Evolutionary conservation across 2,113 vertebrate genomes (phyloP), one percentile per base, ranked within the genome.

Genomic region (Hepsetus odoe): DNA sequence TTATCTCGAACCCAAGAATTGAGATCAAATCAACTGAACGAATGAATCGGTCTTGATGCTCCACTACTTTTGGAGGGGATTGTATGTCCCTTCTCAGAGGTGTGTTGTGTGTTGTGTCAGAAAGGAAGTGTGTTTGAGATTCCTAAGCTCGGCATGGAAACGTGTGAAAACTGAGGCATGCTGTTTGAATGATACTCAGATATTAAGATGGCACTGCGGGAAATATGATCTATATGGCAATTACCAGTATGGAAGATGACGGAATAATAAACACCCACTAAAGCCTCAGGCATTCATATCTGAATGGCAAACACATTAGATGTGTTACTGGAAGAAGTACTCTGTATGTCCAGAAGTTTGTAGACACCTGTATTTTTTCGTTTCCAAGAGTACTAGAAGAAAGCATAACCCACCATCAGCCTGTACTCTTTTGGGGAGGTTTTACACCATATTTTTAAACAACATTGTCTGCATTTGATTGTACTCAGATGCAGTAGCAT

Each of bases 201-300:
- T n/a, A n/a, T 77, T 62, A 22, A 33, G 64, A 65, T 72, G 42
- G 65, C 28, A n/a, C 49, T 30, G 32, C n/a, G 10, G 24, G 58
- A 24, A 74, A 67, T 55, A 8, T 11, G 62, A 80, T 26, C 32
- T 35, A 16, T 38, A 13, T 35, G 14, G 11, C 56, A 12, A 51
- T 28, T 59, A 59, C 70, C 33, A 58, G 51, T 35, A 30, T 14
- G 24, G 51, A n/a, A 40, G 70, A 11, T 59, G 56, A 14, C 13
- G 16, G 56, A 59, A 59, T 59, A 59, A 71, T 71, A 71, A 71
- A 67, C 62, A 53, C 49, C 14, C 49, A 53, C 49, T 53, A 22
- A 53, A 53, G 49, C 49, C 49, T 4, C 20, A 53, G 49, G 49
- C 49, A n/a, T 53, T 5, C 5, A 22, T 53, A 22, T 53, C 2